Base-by-base conservation (phyloP, 2,797 vertebrate genomes). In the Sebastes vulpes region DNA sequence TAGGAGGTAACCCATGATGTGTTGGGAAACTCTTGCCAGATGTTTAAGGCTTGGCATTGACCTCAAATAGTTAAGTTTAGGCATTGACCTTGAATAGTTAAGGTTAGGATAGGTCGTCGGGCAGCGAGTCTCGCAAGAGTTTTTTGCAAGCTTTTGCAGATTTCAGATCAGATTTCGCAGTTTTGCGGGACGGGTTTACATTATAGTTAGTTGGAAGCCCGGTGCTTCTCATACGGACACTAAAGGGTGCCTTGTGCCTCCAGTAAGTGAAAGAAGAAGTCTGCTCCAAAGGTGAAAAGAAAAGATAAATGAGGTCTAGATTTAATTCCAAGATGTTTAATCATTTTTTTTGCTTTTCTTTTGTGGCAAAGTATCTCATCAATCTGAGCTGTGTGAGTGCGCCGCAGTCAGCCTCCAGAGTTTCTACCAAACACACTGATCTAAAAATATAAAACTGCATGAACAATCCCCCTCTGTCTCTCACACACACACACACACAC, bases 381-480 rank as follows among this genome's bases (percentile, higher is more conserved):
- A 74, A 18, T 84, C 70, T 70, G 38, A 63, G 74, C 60, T 67
- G 58, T 67, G 26, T 66, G 28, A 70, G 65, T 2, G 26, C 12
- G 3, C 25, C 6, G 1, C 53, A 73, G 58, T 46, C 14, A 3
- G 68, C 65, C 75, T 78, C 42, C 42, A 59, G 77, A 75, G 74
- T 68, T 65, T 69, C 21, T 48, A 21, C 60, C 63, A 76, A 61
- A 72, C 66, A 48, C 58, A 18, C 53, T 46, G 66, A 81, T 65
- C 67, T 78, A 70, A 88, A 83, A 81, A 69, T 85, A 75, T 14
- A 32, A 65, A 75, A 52, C 20, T 56, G 56, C 64, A 59, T 54
- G 56, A 52, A 72, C 50, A 32, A 64, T 58, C 68, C 32, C 54
- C 32, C 48, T 20, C 26, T 20, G 16, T 56, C 23, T 4, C 26